Conservation (phyloP, 2,797 vertebrate genomes). For the Pangasius mekongensis region DNA sequence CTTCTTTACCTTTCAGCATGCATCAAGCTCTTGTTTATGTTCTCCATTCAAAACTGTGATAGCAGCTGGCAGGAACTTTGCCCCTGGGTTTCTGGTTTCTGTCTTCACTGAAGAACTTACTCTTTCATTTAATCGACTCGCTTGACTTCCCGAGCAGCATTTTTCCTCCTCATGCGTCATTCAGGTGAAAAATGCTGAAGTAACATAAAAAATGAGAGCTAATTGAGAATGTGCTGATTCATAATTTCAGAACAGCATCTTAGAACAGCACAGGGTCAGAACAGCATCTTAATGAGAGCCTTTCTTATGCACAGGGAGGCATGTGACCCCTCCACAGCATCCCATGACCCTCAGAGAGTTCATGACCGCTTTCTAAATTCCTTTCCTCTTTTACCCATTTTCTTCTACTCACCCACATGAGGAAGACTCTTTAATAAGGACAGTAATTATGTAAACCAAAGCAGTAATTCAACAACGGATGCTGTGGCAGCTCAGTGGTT, state of each 20-base stretch:
- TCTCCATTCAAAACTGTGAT: constrained; percentile 23
- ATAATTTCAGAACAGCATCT: constrained; percentile 39
- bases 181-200: background rate
- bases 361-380: constrained; percentile 37
- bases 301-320: constrained; percentile 22
- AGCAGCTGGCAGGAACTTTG: constrained; percentile 74
- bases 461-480: background rate
- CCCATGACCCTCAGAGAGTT: constrained; percentile 24
- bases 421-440: constrained; percentile 3
- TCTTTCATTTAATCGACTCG: constrained; percentile 66
- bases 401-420: background rate
- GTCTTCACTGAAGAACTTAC: constrained; percentile 67
- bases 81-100: constrained; percentile 69
- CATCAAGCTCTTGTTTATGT: constrained; percentile 44
- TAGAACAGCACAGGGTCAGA: constrained; percentile 25
- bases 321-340: constrained; percentile 12
- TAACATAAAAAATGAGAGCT: background rate
- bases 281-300: constrained; percentile 40
- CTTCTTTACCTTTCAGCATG: constrained; percentile 36
- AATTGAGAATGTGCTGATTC: constrained; percentile 43
- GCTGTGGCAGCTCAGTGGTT: background rate
- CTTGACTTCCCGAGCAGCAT: constrained; percentile 53
- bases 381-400: constrained; percentile 6
- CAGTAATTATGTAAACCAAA: background rate
- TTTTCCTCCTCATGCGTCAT: constrained; percentile 44